phyloP scores from a whole-genome alignment of 2,113 vertebrate genomes.

The Scomber japonicus region DNA sequence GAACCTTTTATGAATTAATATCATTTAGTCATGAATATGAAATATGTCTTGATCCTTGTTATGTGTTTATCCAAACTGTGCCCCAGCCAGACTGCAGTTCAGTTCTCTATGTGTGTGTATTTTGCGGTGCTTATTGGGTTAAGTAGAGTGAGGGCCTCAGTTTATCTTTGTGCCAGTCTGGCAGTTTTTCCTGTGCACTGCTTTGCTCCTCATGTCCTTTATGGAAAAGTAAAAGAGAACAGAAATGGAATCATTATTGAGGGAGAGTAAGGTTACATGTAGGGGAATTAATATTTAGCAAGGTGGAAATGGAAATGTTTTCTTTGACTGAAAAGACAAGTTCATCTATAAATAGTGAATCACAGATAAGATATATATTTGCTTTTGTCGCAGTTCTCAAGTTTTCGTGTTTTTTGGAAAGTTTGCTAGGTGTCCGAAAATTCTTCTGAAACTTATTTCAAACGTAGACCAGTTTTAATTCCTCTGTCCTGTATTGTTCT shows the following conservation, averaged over 20 bases:
- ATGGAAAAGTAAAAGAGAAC: not conserved
- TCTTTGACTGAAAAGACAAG: conserved; percentile 33
- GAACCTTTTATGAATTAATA: not conserved
- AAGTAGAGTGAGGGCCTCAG: not conserved
- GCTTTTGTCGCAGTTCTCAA: conserved; percentile 2
- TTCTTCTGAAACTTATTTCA: conserved; percentile 18
- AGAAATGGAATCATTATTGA: conserved; percentile 29
- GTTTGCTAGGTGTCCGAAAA: conserved; percentile 19
- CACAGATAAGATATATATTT: conserved; percentile 31
- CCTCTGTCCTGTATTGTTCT: conserved; percentile 9
- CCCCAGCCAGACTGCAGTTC: not conserved
- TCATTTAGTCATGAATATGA: not conserved
- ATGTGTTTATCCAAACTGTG: not conserved
- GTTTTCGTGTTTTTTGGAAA: too few species aligned
- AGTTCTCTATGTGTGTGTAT: not conserved
- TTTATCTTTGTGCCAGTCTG: not conserved
- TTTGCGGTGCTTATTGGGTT: not conserved
- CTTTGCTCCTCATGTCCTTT: conserved; percentile 11
- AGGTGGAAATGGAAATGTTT: conserved; percentile 32
- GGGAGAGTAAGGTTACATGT: conserved; percentile 7
- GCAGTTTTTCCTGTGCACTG: not conserved
- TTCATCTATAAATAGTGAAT: conserved; percentile 37
- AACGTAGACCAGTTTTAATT: conserved; percentile 29
- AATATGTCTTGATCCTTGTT: not conserved
- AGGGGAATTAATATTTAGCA: conserved; percentile 18